phyloP scores from a whole-genome alignment of 2,888 invertebrate species.

The Acholoe squamosa region DNA sequence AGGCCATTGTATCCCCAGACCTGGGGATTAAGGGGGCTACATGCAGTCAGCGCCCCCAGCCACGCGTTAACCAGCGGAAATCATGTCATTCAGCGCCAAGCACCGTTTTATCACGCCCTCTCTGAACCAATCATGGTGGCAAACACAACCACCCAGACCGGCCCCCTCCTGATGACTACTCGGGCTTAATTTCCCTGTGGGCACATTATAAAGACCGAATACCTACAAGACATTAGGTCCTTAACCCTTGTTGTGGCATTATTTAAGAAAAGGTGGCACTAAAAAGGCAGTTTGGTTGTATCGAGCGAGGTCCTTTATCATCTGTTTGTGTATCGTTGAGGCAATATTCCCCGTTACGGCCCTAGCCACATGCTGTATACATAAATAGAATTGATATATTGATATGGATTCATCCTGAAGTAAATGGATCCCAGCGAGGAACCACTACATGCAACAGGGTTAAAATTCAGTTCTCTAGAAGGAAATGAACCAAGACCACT shows the following conservation, averaged over 20 bases:
- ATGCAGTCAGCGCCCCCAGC: not conserved
- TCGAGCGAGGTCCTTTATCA: no score
- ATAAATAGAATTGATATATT: no score
- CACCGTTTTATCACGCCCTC: slow-evolving; percentile 17
- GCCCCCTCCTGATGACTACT: slow-evolving; percentile 29
- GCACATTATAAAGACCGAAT: slow-evolving; percentile 18
- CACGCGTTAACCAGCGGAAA: not conserved
- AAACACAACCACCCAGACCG: slow-evolving; percentile 16
- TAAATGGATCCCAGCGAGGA: no score
- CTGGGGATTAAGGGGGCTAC: not conserved
- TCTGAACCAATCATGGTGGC: slow-evolving; percentile 25
- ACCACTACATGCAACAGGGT: not conserved
- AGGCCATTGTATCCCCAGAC: not conserved
- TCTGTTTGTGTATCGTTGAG: no score
- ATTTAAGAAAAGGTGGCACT: no score
- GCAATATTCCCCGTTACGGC: no score
- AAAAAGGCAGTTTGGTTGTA: no score
- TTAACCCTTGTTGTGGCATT: slow-evolving; percentile 17
- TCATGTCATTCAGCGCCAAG: slow-evolving; percentile 32
- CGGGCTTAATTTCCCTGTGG: slow-evolving; percentile 36
- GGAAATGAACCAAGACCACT: not conserved
- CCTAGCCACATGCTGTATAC: no score
- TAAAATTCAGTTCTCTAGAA: slow-evolving; percentile 22
- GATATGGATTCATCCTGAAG: no score
- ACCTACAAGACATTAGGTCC: slow-evolving; percentile 44